Percentiles rank a stretch among this genome's conserved stretches.
These are phyloP conservation scores for Pararge aegeria DNA, from an alignment of 1,140 invertebrate species.

Conservation along the genomic window DNA sequence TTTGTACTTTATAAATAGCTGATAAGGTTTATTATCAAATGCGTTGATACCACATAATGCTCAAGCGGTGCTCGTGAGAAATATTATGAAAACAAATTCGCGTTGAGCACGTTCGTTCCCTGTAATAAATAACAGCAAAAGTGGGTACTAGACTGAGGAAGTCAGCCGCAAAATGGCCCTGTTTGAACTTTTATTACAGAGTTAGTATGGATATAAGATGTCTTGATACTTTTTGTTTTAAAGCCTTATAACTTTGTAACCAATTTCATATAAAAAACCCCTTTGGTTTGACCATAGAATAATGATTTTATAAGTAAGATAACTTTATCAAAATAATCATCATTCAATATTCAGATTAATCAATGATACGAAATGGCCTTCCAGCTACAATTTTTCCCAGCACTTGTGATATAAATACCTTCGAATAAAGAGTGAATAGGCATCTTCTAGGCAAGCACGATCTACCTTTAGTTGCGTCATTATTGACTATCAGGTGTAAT, in stretches of 20 bases:
- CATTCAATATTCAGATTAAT: too few species aligned
- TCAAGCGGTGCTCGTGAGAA: constrained; percentile 62
- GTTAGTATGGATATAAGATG: constrained; percentile 34
- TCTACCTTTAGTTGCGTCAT: too few species aligned
- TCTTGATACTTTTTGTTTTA: background rate
- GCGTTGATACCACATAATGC: constrained; percentile 46
- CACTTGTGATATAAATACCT: too few species aligned
- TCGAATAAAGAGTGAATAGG: too few species aligned
- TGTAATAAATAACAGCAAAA: constrained; percentile 77
- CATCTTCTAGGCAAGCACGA: too few species aligned
- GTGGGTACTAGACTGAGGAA: constrained; percentile 55
- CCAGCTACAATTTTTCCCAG: too few species aligned
- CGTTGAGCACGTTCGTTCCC: constrained; percentile 73
- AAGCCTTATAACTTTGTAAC: background rate
- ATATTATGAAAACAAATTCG: constrained; percentile 79
- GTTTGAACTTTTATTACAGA: constrained; percentile 62
- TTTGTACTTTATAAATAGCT: constrained; percentile 34
- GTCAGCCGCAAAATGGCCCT: constrained; percentile 62
- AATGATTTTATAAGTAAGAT: too few species aligned
- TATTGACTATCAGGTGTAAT: too few species aligned
- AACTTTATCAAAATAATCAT: too few species aligned
- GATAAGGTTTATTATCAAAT: constrained; percentile 42
- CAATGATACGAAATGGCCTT: too few species aligned
- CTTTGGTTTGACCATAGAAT: too few species aligned
- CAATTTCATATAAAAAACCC: background rate